Percentiles rank a stretch among this genome's conserved stretches.
These are phyloP conservation scores for Scaptomyza cyrtandrae DNA, from an alignment of 2,888 invertebrate species.

Conservation along the genomic window DNA sequence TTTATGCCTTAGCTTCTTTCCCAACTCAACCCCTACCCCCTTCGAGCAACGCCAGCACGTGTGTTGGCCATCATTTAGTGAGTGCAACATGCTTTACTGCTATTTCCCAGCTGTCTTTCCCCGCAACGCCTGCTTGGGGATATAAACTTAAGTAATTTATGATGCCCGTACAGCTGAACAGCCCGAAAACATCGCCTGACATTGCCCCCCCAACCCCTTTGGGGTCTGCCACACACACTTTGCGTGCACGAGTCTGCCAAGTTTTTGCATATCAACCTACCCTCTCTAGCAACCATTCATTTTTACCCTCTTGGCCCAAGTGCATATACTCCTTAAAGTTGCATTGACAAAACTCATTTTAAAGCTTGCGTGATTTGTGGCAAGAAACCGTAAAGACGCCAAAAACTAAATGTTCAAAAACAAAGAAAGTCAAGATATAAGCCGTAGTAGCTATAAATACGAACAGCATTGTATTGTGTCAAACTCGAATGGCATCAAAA, in stretches of 20 bases:
- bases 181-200: slow-evolving; percentile 26
- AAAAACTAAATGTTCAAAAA: slow-evolving; percentile 1
- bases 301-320: slow-evolving; percentile 12
- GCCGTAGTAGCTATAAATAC: slow-evolving; percentile 11
- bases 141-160: slow-evolving; percentile 77
- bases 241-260: slow-evolving; percentile 64
- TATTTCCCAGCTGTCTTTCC: not conserved
- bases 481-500: slow-evolving; percentile 41
- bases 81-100: slow-evolving; percentile 23
- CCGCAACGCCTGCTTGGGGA: slow-evolving; percentile 34
- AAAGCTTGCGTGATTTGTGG: slow-evolving; percentile 45
- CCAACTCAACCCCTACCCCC: not conserved
- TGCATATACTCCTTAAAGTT: slow-evolving; percentile 12
- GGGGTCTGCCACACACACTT: slow-evolving; percentile 19
- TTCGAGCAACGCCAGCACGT: slow-evolving; percentile 52
- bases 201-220: slow-evolving; percentile 30
- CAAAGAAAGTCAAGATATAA: not conserved
- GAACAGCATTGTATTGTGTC: slow-evolving; percentile 47
- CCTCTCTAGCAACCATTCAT: not conserved
- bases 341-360: slow-evolving; percentile 26
- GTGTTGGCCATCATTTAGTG: slow-evolving; percentile 48
- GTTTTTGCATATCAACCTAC: slow-evolving; percentile 26
- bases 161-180: slow-evolving; percentile 67
- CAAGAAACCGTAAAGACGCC: too few relatives aligned
- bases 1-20: not conserved